Evolutionary conservation across 2,888 invertebrate genomes (phyloP).

Genomic region (Quadroppia sp.): DNA sequence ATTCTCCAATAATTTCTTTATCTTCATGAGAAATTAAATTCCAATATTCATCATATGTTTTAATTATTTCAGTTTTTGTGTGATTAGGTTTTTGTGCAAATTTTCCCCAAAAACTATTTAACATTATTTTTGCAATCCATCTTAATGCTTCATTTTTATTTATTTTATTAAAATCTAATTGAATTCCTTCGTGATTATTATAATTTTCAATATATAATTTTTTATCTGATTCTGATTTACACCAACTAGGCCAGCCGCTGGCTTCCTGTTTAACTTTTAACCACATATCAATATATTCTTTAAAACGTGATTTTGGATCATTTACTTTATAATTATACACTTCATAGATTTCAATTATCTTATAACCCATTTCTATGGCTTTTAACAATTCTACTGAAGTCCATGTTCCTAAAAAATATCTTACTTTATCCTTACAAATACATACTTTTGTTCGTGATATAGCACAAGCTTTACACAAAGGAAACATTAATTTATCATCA

Average conservation of each 20-base stretch:
- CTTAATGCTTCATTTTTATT: not conserved
- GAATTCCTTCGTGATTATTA: not conserved
- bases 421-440: not conserved
- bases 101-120: conserved; percentile 5
- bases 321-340: not conserved
- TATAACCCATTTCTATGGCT: not conserved
- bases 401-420: not conserved
- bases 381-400: not conserved
- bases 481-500: not conserved
- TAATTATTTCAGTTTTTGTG: not conserved
- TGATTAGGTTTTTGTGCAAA: conserved; percentile 6
- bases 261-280: not conserved
- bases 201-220: not conserved
- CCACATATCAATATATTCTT: not conserved
- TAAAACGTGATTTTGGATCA: not conserved
- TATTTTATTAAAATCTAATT: not conserved
- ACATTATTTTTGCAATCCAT: not conserved
- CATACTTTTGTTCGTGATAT: not conserved
- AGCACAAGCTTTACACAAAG: not conserved
- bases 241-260: not conserved
- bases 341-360: not conserved
- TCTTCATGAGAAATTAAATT: too few relatives aligned
- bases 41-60: not conserved
- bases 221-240: not conserved
- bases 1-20: too few relatives aligned